Evolutionary conservation across 2,888 invertebrate genomes (phyloP).

Genomic region (Acutogordius australiensis): DNA sequence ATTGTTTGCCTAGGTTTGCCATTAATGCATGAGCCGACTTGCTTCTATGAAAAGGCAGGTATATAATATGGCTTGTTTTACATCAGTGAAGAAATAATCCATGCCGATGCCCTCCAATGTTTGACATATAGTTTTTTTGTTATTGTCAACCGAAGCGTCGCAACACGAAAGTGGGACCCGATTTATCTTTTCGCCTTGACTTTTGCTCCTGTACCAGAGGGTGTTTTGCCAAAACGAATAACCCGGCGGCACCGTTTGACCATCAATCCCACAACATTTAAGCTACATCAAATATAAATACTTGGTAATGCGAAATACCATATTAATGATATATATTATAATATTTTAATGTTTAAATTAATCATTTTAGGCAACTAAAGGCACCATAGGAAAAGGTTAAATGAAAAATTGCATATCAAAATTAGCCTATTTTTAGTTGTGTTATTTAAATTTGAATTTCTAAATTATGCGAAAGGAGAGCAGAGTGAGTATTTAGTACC

Average conservation of each 20-base stretch:
- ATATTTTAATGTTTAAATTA: background rate
- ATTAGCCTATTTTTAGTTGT: too few species aligned
- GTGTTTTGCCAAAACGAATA: conserved; percentile 1
- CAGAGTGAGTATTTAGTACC: too few species aligned
- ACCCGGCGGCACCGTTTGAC: background rate
- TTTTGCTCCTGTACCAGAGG: background rate
- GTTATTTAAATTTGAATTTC: too few species aligned
- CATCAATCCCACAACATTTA: background rate
- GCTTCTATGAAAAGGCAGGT: background rate
- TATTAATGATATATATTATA: background rate
- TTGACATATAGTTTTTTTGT: background rate
- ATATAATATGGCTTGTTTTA: too few species aligned
- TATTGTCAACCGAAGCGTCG: background rate
- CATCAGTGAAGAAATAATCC: background rate
- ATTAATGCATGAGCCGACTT: background rate
- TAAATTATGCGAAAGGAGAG: too few species aligned
- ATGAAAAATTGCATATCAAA: too few species aligned
- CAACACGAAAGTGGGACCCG: background rate
- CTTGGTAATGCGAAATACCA: background rate
- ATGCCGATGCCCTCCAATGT: background rate
- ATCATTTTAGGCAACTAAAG: too few species aligned
- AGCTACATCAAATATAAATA: background rate
- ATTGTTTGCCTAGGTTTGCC: too few species aligned
- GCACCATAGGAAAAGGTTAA: too few species aligned
- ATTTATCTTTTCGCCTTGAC: background rate